phyloP scores from a whole-genome alignment of 2,888 invertebrate species.

The Pristionchus exspectatus region DNA sequence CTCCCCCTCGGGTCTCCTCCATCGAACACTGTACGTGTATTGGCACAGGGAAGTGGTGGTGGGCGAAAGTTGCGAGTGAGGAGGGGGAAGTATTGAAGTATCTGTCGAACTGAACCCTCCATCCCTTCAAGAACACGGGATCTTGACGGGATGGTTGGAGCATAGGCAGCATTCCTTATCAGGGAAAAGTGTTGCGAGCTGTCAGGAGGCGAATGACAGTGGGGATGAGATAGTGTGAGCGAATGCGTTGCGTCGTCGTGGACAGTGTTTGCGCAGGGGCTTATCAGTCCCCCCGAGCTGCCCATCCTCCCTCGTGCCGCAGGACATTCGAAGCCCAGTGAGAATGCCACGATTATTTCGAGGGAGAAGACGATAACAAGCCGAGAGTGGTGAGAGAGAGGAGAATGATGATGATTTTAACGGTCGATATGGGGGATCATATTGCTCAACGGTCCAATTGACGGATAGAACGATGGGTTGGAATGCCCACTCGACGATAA shows the following conservation, averaged over 20 bases:
- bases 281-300: neutral
- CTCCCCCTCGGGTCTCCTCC: neutral
- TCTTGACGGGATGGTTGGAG: neutral
- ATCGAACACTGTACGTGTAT: slow-evolving; percentile 23
- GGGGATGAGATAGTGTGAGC: neutral
- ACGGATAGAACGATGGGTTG: neutral
- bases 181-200: neutral
- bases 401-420: neutral
- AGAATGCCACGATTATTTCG: neutral
- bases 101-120: neutral
- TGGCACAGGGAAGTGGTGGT: neutral
- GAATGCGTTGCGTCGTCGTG: neutral
- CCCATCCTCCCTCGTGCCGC: neutral
- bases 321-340: slow-evolving; percentile 15
- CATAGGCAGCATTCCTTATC: neutral
- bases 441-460: neutral
- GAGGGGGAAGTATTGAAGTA: neutral
- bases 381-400: neutral
- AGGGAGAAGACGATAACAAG: neutral
- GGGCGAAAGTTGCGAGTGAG: neutral
- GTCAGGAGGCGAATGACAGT: neutral
- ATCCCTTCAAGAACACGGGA: neutral
- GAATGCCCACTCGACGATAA: neutral
- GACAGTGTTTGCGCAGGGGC: neutral
- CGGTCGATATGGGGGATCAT: neutral